Evolutionary conservation across 2,113 vertebrate species (phyloP).

Genomic region (Lepisosteus oculatus): DNA sequence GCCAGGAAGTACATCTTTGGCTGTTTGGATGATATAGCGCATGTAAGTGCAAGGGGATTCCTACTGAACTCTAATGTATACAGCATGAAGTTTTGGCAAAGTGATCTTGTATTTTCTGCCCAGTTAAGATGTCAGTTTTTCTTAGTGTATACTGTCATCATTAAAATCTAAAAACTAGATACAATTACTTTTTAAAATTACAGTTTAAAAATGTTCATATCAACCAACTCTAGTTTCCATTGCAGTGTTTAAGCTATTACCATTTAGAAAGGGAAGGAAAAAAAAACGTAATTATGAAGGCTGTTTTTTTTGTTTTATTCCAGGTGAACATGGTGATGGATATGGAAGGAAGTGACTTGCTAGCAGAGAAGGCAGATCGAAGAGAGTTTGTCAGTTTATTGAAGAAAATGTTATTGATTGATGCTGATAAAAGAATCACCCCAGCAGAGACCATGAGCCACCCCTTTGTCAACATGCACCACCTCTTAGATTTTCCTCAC

Average conservation of each 20-base stretch:
- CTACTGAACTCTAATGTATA: slow-evolving; percentile 2
- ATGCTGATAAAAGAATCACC: slow-evolving; percentile 90
- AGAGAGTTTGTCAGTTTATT: slow-evolving; percentile 92
- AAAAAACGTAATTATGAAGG: background rate
- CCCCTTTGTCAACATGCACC: slow-evolving; percentile 96
- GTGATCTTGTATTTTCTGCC: no score
- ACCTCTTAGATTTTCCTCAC: slow-evolving; percentile 95
- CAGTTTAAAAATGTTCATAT: no score
- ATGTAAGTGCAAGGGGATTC: background rate
- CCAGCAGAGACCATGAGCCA: slow-evolving; percentile 87
- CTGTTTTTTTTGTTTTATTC: background rate
- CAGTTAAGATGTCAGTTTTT: no score
- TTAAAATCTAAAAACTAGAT: no score
- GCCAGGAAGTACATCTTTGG: slow-evolving; percentile 97
- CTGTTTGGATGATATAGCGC: slow-evolving; percentile 16
- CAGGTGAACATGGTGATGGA: slow-evolving; percentile 99
- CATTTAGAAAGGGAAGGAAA: background rate
- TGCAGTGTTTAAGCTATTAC: no score
- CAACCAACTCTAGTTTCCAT: no score
- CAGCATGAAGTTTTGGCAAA: no score
- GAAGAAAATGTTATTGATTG: slow-evolving; percentile 97
- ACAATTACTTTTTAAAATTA: no score
- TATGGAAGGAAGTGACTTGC: slow-evolving; percentile 92
- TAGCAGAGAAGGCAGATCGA: slow-evolving; percentile 94
- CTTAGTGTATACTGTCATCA: no score